Conservation (phyloP, 2,113 vertebrate genomes). For the Otus sunia region DNA sequence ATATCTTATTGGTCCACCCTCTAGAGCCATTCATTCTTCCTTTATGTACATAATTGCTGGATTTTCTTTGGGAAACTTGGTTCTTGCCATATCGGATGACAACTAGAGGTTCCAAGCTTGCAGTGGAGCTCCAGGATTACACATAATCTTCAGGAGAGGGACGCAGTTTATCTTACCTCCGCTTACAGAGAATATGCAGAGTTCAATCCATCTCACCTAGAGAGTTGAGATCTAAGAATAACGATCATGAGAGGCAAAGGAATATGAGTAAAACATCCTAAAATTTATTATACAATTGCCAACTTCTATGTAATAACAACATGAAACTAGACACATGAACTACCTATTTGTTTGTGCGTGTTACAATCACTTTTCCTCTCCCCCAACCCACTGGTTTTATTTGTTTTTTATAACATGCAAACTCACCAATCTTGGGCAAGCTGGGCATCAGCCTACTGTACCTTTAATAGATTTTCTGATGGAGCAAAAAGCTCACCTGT, state of each 20-base stretch:
- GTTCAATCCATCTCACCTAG: background rate
- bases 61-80: background rate
- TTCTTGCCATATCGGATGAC: background rate
- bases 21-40: background rate
- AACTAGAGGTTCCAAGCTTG: background rate
- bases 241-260: background rate
- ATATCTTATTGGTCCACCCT: background rate
- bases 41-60: background rate
- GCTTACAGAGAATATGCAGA: background rate
- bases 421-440: background rate
- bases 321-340: background rate
- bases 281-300: background rate
- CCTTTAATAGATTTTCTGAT: conserved; percentile 64
- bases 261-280: background rate
- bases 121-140: background rate
- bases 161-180: background rate
- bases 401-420: background rate
- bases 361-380: background rate
- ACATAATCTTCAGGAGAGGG: background rate
- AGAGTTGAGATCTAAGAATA: background rate
- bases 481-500: conserved; percentile 53
- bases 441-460: background rate
- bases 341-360: accelerated
- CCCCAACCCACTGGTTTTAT: accelerated
- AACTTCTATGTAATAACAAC: background rate